phyloP scores from a whole-genome alignment of 2,113 vertebrate genomes.

The Bettongia penicillata region DNA sequence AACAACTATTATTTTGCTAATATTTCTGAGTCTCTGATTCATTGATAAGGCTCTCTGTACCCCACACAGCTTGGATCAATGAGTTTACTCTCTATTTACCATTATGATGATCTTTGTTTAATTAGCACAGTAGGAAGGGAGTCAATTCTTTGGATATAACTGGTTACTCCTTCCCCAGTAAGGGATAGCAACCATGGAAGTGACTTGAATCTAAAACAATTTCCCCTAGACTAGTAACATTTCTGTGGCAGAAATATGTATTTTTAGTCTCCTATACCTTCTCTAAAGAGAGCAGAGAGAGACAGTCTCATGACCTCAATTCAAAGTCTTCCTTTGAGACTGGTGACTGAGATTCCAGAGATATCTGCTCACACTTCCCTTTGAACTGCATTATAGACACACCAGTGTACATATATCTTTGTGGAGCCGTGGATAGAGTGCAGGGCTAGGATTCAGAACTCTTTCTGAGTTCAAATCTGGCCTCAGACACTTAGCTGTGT shows the following conservation, averaged over 20 bases:
- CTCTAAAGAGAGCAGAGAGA: neutral
- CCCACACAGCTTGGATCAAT: neutral
- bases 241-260: neutral
- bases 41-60: too few relatives aligned
- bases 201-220: neutral
- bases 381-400: neutral
- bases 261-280: neutral
- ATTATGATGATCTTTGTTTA: neutral
- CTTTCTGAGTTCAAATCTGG: neutral
- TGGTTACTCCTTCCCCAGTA: neutral
- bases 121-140: neutral
- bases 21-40: too few relatives aligned
- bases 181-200: too few relatives aligned
- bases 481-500: neutral
- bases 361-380: neutral
- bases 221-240: neutral
- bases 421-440: neutral
- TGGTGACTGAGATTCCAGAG: neutral
- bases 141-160: neutral
- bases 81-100: too few relatives aligned
- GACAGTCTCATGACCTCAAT: neutral
- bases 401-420: neutral
- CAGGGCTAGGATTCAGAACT: neutral
- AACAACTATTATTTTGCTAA: too few relatives aligned
- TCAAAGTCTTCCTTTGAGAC: neutral